These are phyloP conservation scores for Prochilodus magdalenae DNA, from an alignment of 2,113 vertebrate species.

Conservation along the genomic window DNA sequence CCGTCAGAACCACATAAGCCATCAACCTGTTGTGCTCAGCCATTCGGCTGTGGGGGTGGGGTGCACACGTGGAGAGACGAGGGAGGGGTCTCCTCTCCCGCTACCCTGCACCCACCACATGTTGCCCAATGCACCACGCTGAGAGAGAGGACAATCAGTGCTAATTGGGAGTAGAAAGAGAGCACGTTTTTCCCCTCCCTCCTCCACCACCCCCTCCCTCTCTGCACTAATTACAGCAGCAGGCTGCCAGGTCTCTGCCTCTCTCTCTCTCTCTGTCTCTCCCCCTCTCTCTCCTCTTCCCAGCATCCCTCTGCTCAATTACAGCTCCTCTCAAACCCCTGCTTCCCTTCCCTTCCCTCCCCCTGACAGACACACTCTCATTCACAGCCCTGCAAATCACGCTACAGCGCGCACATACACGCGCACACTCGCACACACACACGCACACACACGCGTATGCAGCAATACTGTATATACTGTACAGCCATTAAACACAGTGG, in stretches of 20 bases:
- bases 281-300: conserved; percentile 12
- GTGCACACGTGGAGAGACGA: neutral
- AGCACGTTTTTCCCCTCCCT: neutral
- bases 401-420: conserved; percentile 15
- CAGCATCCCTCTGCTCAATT: conserved; percentile 29
- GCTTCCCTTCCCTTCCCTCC: conserved; percentile 3
- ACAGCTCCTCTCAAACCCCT: conserved; percentile 1
- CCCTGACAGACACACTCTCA: neutral
- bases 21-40: too few relatives aligned
- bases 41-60: too few relatives aligned
- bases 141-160: conserved; percentile 34
- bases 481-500: too few relatives aligned
- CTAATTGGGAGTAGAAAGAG: conserved; percentile 58
- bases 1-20: too few relatives aligned
- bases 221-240: conserved; percentile 27
- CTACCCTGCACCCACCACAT: conserved; percentile 16
- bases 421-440: conserved; percentile 31
- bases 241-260: conserved; percentile 21
- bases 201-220: conserved; percentile 16
- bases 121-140: conserved; percentile 40
- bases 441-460: too few relatives aligned
- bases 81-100: conserved; percentile 18
- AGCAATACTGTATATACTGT: too few relatives aligned
- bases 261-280: neutral
- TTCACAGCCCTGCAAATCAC: conserved; percentile 4